Base-by-base conservation (phyloP, 2,888 invertebrate genomes). In the Incurvaria masculella region DNA sequence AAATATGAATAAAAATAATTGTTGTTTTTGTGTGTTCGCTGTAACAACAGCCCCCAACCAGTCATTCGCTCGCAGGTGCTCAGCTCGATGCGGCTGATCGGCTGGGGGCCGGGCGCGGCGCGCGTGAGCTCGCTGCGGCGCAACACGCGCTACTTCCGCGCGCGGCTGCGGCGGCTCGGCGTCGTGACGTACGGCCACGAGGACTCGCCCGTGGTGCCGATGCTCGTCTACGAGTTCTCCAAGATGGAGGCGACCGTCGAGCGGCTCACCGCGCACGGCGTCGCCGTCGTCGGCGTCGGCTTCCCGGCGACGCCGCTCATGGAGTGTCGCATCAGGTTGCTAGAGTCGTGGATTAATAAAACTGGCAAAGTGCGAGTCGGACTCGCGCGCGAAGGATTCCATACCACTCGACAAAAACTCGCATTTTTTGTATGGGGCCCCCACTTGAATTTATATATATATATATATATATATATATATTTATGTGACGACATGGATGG, bases 281-380 rank as follows among this genome's bases (percentile, higher is more conserved):
- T 99, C 53, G 98, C 97, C 48, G 86, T 89, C 16, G 97, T 98
- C 8, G 97, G 97, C 50, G 98, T 97, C 48, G 97, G 97, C 54
- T 98, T 96, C 74, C 98, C 99, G 48, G 98, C 98, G 49, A 97
- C 98, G 45, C 94, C 97, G 42, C 84, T 99, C 55, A 88, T 91
- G 80, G 89, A 91, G 73, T 92, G 94, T 26, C 84, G 98, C 61
- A 94, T 94, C 59, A 81, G 97, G 59, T 73, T 33, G 46, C 56
- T 43, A 17, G 18, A n/a, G n/a, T n/a, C n/a, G n/a, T n/a, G n/a
- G n/a, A n/a, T n/a, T n/a, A n/a, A n/a, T n/a, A n/a, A n/a, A n/a
- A n/a, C n/a, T n/a, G n/a, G n/a, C n/a, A n/a, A n/a, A n/a, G n/a
- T n/a, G n/a, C n/a, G n/a, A n/a, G n/a, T n/a, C n/a, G n/a, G n/a